Percentiles rank a stretch among this genome's conserved stretches.
These are phyloP conservation scores for Argyresthia albistria DNA, from an alignment of 2,888 invertebrate genomes.

Conservation along the genomic window DNA sequence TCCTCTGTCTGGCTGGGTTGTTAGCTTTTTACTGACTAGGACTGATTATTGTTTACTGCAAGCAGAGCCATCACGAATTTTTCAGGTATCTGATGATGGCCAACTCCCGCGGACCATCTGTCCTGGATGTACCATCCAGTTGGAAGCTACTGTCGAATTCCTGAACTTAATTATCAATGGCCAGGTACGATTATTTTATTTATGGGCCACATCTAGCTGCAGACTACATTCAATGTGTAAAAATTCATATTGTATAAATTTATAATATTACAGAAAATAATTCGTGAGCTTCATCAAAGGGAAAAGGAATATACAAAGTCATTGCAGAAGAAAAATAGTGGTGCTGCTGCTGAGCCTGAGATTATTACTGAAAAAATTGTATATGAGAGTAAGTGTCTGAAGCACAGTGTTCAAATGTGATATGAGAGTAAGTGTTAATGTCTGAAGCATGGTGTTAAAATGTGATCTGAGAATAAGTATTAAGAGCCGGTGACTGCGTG, in stretches of 20 bases:
- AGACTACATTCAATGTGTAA: no score
- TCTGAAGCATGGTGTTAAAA: no score
- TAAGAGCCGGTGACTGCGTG: no score
- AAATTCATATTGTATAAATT: no score
- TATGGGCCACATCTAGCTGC: neutral
- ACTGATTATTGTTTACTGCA: neutral
- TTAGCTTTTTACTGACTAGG: no score
- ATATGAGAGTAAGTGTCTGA: constrained; percentile 41
- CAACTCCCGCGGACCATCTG: constrained; percentile 81
- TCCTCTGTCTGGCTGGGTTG: no score
- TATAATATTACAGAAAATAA: constrained; percentile 36
- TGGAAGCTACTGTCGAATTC: constrained; percentile 82
- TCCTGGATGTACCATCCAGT: constrained; percentile 82
- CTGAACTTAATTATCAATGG: constrained; percentile 80
- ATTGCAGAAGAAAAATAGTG: constrained; percentile 16
- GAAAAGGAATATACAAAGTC: constrained; percentile 53
- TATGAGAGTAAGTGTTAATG: no score
- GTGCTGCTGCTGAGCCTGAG: constrained; percentile 20
- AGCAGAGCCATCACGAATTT: constrained; percentile 8
- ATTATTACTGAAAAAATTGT: constrained; percentile 42
- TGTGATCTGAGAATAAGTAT: no score
- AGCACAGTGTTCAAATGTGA: neutral
- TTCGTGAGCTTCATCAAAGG: constrained; percentile 43
- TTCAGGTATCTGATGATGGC: constrained; percentile 79
- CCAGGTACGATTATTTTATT: constrained; percentile 49